Base-by-base conservation (phyloP, 1,140 invertebrate species). In the Tetramorium alpestre region DNA sequence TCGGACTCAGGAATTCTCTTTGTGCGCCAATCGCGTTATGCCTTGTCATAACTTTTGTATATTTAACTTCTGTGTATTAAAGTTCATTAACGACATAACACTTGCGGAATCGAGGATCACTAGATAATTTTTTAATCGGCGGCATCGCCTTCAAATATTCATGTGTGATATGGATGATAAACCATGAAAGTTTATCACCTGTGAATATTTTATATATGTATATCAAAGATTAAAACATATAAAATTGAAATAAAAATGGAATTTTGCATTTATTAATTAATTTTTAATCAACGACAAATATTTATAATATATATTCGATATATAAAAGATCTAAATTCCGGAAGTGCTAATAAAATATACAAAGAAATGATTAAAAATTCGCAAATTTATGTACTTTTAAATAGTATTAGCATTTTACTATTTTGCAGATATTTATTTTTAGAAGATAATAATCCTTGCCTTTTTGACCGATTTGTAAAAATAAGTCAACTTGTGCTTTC, bases 1-100 rank as follows among this genome's bases (percentile, higher is more conserved):
- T 82, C 76, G 72, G 56, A 62, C 87, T 51, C n/a, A 49, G 89
- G 88, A 89, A 90, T 90, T 67, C 60, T 54, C 82, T 78, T 85
- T 84, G 80, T 84, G 51, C 25, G 18, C 51, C 54, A 33, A 54
- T 16, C 65, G 49, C 60, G 13, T 77, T 64, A 76, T 49, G 47
- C 16, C 13, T 28, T 41, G 38, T 67, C 64, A 51, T 73, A 47
- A 58, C 47, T 56, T 56, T 10, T 56, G 10, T 33, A 33, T 33
- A 33, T 70, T 81, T 44, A 72, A 7, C 10, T 67, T 58, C 33
- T 18, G 22, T 16, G 25, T 13, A 67, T 47, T 67, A 44, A 67
- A 25, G 13, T 49, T 69, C 41, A 69, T 49, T 69, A 69, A 25
- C n/a, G 22, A 13, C 22, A 3, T 25, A 25, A 47, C 38, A 25